Evolutionary conservation across 2,113 vertebrate genomes (phyloP).

Genomic region (Cyanistes caeruleus): DNA sequence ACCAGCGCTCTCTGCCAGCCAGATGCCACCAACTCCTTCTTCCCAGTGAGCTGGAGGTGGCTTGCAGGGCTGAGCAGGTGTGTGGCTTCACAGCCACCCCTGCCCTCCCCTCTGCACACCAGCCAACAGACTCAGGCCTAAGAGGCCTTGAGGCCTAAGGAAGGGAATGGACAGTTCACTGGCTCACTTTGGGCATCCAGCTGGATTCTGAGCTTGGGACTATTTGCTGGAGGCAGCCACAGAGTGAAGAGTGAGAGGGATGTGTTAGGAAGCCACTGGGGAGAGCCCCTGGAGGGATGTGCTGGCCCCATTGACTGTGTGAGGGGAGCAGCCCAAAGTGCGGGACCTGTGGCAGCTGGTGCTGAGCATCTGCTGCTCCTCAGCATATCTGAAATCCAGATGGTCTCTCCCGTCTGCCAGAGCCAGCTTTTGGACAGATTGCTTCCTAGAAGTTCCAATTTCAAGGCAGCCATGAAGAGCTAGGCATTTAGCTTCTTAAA

Average conservation of each 20-base stretch:
- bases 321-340: neutral
- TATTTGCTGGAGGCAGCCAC: neutral
- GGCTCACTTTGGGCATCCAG: neutral
- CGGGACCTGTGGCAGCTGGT: neutral
- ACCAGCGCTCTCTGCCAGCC: neutral
- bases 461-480: neutral
- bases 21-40: accelerated
- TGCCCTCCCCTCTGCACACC: neutral
- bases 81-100: neutral
- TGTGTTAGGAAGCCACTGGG: accelerated
- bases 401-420: neutral
- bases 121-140: too few species aligned
- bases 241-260: accelerated
- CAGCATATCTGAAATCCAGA: neutral
- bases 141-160: neutral
- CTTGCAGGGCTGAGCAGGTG: accelerated
- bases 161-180: neutral
- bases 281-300: neutral
- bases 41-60: neutral
- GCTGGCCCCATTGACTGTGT: neutral
- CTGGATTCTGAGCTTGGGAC: neutral
- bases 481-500: neutral
- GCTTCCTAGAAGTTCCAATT: neutral
- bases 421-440: neutral
- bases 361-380: neutral